Conservation (phyloP, 2,113 vertebrate genomes). For the Phyllostomus hastatus region DNA sequence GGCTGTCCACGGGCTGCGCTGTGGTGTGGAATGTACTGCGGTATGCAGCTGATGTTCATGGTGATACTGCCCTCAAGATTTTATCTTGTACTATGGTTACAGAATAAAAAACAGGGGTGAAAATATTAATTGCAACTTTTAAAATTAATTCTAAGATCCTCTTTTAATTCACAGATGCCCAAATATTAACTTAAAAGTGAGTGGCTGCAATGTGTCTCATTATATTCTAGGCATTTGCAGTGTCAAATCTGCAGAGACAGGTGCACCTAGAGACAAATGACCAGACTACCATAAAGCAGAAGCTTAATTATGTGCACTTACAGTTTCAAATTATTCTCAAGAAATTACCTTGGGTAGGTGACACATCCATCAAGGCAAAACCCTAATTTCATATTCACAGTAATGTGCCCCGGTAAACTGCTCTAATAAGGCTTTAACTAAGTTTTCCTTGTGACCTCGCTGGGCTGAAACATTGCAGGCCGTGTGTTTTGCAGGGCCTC, state of each 20-base stretch:
- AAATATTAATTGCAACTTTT: neutral
- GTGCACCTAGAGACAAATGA: conserved; percentile 8
- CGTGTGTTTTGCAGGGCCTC: conserved; percentile 44
- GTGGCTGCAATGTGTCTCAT: neutral
- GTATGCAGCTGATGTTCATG: neutral
- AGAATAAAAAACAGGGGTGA: neutral
- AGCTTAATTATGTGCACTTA: conserved; percentile 45
- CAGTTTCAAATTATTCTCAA: conserved; percentile 54
- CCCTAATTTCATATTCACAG: conserved; percentile 56
- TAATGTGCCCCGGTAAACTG: conserved; percentile 56
- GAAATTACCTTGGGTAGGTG: conserved; percentile 48
- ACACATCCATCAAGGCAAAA: conserved; percentile 47
- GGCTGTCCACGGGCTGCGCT: neutral
- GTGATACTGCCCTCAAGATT: neutral
- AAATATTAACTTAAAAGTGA: neutral
- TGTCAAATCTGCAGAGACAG: neutral
- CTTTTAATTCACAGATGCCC: neutral
- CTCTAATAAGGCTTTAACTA: conserved; percentile 53
- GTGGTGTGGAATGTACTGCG: neutral
- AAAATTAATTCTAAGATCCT: neutral
- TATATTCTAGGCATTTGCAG: neutral
- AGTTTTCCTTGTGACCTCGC: conserved; percentile 63
- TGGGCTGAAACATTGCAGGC: conserved; percentile 52
- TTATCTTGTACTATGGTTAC: neutral
- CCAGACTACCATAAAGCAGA: conserved; percentile 31